A percentile compares a stretch with the other conserved stretches of the same genome.
Conservation (phyloP, 2,797 vertebrate species). For the Rhadinocentrus ornatus region DNA sequence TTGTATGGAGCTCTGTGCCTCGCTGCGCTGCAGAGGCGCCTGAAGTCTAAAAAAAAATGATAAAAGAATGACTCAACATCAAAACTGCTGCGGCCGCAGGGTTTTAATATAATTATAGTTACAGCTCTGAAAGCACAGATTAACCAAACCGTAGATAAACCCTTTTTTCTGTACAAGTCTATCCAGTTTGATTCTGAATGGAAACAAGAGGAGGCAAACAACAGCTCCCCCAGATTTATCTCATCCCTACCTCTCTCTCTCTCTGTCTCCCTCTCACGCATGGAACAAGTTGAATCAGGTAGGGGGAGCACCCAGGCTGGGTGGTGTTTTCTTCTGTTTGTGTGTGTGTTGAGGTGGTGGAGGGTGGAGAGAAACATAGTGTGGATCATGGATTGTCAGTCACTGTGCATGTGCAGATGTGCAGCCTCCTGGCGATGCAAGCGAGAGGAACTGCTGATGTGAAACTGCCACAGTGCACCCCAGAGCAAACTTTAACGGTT, state of each 20-base stretch:
- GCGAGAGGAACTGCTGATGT: slow-evolving; percentile 57
- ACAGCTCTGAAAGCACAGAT: slow-evolving; percentile 31
- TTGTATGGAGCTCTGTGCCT: slow-evolving; percentile 52
- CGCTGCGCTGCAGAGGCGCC: slow-evolving; percentile 63
- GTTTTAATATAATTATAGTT: slow-evolving; percentile 26
- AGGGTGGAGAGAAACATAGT: slow-evolving; percentile 10
- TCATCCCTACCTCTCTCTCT: slow-evolving; percentile 25
- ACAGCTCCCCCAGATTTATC: slow-evolving; percentile 33
- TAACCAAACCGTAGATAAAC: slow-evolving; percentile 15
- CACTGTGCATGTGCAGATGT: slow-evolving; percentile 67
- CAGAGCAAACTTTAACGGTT: slow-evolving; percentile 66
- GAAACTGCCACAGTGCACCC: slow-evolving; percentile 40
- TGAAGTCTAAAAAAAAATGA: slow-evolving; percentile 56
- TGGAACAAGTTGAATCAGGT: slow-evolving; percentile 67
- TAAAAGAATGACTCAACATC: slow-evolving; percentile 53
- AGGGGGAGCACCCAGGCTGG: slow-evolving; percentile 48
- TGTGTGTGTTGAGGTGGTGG: slow-evolving; percentile 12
- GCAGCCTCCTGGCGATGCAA: slow-evolving; percentile 53
- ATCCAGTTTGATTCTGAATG: slow-evolving; percentile 31
- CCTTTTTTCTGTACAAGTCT: slow-evolving; percentile 8
- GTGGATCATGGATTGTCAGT: slow-evolving; percentile 58
- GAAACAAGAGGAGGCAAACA: slow-evolving; percentile 40
- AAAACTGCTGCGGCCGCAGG: slow-evolving; percentile 34
- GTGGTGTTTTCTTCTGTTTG: slow-evolving; percentile 20
- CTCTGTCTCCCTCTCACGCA: slow-evolving; percentile 43